Percentiles rank a stretch among this genome's conserved stretches.
These are phyloP conservation scores for Hippocampus comes DNA, from an alignment of 2,113 vertebrate genomes.

Conservation along the genomic window DNA sequence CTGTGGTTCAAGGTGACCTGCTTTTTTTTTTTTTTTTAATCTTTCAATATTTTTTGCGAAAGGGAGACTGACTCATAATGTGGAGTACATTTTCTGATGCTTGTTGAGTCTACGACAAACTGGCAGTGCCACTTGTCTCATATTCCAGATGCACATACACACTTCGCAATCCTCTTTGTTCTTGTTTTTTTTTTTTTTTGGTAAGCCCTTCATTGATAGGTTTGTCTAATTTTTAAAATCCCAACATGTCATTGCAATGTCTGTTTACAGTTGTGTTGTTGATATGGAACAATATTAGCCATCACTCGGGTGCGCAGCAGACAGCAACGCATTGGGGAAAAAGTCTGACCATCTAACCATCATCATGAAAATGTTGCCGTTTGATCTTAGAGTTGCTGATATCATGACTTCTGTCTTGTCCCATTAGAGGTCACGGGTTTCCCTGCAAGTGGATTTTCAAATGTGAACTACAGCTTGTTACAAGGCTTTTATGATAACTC, in stretches of 20 bases:
- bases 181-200: no score
- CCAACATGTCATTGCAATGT: not conserved
- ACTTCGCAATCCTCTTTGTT: no score
- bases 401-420: not conserved
- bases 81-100: no score
- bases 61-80: no score
- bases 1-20: no score
- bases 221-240: not conserved
- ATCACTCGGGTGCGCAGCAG: not conserved
- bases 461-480: not conserved
- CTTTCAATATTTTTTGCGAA: no score
- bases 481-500: not conserved
- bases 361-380: not conserved
- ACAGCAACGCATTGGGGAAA: not conserved
- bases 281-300: no score
- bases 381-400: not conserved
- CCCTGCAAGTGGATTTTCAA: not conserved
- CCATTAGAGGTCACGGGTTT: not conserved
- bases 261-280: not conserved
- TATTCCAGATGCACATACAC: no score
- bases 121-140: no score
- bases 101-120: no score
- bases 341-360: not conserved
- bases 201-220: not conserved
- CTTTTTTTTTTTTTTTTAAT: no score